These are phyloP conservation scores for Brachionus manjavacas DNA, from an alignment of 1,140 invertebrate genomes.

Conservation along the genomic window DNA sequence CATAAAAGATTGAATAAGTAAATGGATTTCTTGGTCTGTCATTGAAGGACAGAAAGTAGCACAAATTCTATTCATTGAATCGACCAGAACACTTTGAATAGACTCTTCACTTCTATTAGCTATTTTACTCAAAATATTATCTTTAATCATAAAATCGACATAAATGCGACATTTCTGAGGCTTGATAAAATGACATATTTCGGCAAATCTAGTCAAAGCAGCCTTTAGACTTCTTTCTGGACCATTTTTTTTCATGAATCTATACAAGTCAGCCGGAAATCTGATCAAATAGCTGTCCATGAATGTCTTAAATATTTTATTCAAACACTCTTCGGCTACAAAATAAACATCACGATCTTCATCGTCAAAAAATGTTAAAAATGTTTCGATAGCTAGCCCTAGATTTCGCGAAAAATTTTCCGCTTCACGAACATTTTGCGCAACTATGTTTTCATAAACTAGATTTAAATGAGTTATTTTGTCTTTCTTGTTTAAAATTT, in stretches of 20 bases:
- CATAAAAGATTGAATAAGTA: conserved; percentile 65
- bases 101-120: conserved; percentile 67
- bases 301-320: conserved; percentile 69
- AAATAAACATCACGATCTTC: conserved; percentile 71
- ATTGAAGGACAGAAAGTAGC: conserved; percentile 68
- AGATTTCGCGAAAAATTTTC: conserved; percentile 67
- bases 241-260: conserved; percentile 74
- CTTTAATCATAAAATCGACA: conserved; percentile 68
- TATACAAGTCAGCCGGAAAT: conserved; percentile 72
- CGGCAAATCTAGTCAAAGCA: conserved; percentile 69
- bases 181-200: conserved; percentile 64
- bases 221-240: conserved; percentile 66
- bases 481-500: conserved; percentile 65
- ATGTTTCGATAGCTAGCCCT: conserved; percentile 67
- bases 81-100: conserved; percentile 68
- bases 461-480: conserved; percentile 67
- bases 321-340: conserved; percentile 73
- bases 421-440: conserved; percentile 47
- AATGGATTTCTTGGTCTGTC: conserved; percentile 68
- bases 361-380: conserved; percentile 70
- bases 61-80: conserved; percentile 67
- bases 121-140: conserved; percentile 62
- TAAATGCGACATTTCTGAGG: conserved; percentile 71
- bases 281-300: conserved; percentile 66
- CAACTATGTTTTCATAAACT: conserved; percentile 61